A percentile compares a stretch with the other conserved stretches of the same genome.
Evolutionary conservation across 2,888 invertebrate species (phyloP).

Genomic region (Brachyopa scutellaris): DNA sequence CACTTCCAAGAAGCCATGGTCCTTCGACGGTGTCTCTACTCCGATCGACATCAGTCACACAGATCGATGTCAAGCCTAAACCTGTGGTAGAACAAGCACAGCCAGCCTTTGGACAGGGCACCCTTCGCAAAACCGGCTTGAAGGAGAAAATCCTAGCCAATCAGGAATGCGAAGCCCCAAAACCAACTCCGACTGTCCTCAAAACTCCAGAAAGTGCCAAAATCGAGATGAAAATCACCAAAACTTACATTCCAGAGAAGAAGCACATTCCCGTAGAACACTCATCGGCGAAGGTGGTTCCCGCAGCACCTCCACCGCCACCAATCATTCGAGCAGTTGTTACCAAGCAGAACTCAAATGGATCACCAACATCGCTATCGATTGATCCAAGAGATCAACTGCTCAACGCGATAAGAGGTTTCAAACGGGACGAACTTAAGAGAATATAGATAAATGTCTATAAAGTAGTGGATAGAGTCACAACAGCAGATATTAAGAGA

Average conservation of each 20-base stretch:
- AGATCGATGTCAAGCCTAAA: conserved; percentile 43
- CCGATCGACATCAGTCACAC: conserved; percentile 43
- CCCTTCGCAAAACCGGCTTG: conserved; percentile 82
- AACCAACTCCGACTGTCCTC: conserved; percentile 19
- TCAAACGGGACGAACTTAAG: conserved; percentile 82
- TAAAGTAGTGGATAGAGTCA: conserved; percentile 11
- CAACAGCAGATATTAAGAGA: conserved; percentile 49
- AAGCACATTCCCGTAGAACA: conserved; percentile 10
- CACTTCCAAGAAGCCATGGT: conserved; percentile 21
- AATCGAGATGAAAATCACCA: conserved; percentile 75
- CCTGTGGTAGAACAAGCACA: background rate
- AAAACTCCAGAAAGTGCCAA: conserved; percentile 75
- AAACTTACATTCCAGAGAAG: conserved; percentile 47
- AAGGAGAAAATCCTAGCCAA: conserved; percentile 80
- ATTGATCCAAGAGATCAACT: conserved; percentile 86
- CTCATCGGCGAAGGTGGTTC: conserved; percentile 15
- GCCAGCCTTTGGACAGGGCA: conserved; percentile 82
- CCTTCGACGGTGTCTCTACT: conserved; percentile 65
- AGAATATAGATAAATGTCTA: background rate
- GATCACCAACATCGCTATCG: conserved; percentile 56
- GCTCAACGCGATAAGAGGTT: conserved; percentile 87
- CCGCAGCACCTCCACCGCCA: conserved; percentile 47
- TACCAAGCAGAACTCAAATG: conserved; percentile 70
- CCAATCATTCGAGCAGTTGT: conserved; percentile 72
- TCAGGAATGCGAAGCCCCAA: conserved; percentile 74